Evolutionary conservation across 2,888 invertebrate species (phyloP), one percentile per base, ranked within the genome.

Genomic region (Anaspis maculata): DNA sequence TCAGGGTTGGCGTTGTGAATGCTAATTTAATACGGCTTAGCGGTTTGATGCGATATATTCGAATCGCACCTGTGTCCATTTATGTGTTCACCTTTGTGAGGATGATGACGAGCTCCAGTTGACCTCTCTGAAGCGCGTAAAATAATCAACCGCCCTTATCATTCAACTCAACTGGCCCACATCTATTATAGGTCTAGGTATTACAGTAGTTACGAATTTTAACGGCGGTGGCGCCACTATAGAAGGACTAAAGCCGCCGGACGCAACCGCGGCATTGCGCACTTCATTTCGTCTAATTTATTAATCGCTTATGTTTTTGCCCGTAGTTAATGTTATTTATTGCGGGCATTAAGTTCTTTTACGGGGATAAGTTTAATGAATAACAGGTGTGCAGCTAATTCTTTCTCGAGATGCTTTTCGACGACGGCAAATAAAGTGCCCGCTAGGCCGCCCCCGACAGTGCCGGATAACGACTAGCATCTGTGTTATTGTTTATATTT

Each of bases 11-110:
- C 37, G 45, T 42, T 45, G 46, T 45, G 34, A 38, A 48, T 48
- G 46, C 45, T 46, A 48, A 45, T 48, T 46, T 48, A 45, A 48
- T 46, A 39, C 44, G 43, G 46, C 44, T 44, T 46, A 46, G 39
- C 36, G 35, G 41, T 44, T 43, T 42, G 43, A 45, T 39, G 41
- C 43, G 42, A 46, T 44, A n/a, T n/a, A 48, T 48, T 39, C 39
- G 42, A 39, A 42, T 39, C 39, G 34, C 44, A 45, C 43, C 41
- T 38, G 41, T 37, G 39, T 23, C 28, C 39, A n/a, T n/a, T n/a
- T n/a, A n/a, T n/a, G n/a, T n/a, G n/a, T n/a, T n/a, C n/a, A n/a
- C n/a, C n/a, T n/a, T n/a, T n/a, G n/a, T n/a, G n/a, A n/a, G n/a
- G n/a, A n/a, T n/a, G 35, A 29, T 30, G 33, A 37, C 25, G 23